Evolutionary conservation across 2,797 vertebrate species (phyloP), one percentile per base, ranked within the genome.

Genomic region (Poecilia gillii): DNA sequence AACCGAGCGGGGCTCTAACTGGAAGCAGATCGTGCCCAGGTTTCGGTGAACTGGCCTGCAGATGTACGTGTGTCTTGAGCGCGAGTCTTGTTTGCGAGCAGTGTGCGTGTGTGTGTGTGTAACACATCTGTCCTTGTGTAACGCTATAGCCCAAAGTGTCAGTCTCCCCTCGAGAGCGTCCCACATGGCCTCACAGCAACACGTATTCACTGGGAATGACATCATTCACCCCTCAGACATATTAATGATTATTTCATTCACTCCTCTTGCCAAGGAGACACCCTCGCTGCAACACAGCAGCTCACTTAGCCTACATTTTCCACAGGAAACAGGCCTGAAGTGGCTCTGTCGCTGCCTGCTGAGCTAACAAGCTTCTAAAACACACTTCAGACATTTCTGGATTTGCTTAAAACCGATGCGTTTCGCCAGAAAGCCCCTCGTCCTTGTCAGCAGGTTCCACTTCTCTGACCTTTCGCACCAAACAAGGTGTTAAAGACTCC

Each of bases 11-110:
- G 86, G 66, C 86, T 77, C 81, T 95, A 95, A 95, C 91, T 95
- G 90, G 88, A 94, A 94, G 92, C 95, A 96, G 95, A 95, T 93
- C 88, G 47, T 86, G 51, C 81, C 88, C 62, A 45, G 76, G 84
- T 87, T 85, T 84, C 84, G 81, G 87, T 82, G 76, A 47, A 72
- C 79, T 28, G 77, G 33, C 51, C 73, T 87, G 49, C 79, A 77
- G n/a, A 78, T 90, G 83, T 83, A 23, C 78, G 68, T 87, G 77
- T 81, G 76, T 81, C 51, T 53, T 9, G 51, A 53, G 20, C 2
- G 51, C 51, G 7, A 25, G 51, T 23, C 2, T 3, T 9, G 20
- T 3, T 23, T 25, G 51, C 7, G 51, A 23, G 51, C 51, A 18
- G 46, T 47, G 46, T 47, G 7, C 23, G 43, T 45, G 43, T 64